phyloP scores from a whole-genome alignment of 2,797 vertebrate species.

The Typhlichthys eigenmanni region DNA sequence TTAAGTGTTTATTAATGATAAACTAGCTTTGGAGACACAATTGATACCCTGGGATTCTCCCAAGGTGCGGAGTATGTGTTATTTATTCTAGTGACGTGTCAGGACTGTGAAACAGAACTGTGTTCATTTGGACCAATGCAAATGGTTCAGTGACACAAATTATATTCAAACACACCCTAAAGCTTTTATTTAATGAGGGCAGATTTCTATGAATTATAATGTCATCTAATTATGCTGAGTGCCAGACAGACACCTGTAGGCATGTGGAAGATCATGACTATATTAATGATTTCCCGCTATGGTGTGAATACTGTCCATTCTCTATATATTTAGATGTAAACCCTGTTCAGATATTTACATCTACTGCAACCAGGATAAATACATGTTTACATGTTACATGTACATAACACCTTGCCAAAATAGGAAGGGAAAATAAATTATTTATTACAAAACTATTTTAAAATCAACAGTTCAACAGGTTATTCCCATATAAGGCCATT shows the following conservation, averaged over 20 bases:
- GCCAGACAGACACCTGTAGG: slow-evolving; percentile 1
- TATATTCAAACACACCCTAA: slow-evolving; percentile 47
- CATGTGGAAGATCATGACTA: not conserved
- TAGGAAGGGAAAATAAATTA: no score
- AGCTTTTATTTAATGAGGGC: slow-evolving; percentile 42
- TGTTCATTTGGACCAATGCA: slow-evolving; percentile 44
- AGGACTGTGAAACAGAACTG: slow-evolving; percentile 56
- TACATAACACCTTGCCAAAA: no score
- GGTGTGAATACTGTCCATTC: no score
- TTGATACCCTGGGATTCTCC: slow-evolving; percentile 56
- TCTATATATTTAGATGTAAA: no score
- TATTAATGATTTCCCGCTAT: no score
- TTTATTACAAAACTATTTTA: no score
- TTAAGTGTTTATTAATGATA: slow-evolving; percentile 72
- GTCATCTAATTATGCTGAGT: slow-evolving; percentile 23
- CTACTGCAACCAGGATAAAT: no score
- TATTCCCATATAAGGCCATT: no score
- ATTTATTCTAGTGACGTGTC: slow-evolving; percentile 62
- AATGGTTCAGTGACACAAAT: slow-evolving; percentile 52
- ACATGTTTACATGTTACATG: no score
- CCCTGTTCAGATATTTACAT: no score
- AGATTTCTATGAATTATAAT: slow-evolving; percentile 43
- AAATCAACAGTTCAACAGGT: no score
- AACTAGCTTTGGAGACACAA: slow-evolving; percentile 58
- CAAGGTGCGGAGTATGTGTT: slow-evolving; percentile 52